These are phyloP conservation scores for Volucella inflata DNA, from an alignment of 2,888 invertebrate genomes.

Conservation along the genomic window DNA sequence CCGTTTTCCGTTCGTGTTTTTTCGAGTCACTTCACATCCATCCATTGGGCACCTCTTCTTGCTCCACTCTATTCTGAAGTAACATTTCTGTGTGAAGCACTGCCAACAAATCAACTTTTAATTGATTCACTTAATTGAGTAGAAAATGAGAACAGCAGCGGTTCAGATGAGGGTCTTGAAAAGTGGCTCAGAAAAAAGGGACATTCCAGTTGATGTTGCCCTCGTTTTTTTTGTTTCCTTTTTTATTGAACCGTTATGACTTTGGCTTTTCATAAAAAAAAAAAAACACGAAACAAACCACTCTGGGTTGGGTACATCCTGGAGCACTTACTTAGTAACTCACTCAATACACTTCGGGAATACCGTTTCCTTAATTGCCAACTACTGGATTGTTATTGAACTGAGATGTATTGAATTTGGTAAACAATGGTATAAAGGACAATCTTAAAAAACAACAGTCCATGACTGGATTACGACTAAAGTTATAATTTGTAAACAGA, in stretches of 20 bases:
- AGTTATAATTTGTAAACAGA: not conserved
- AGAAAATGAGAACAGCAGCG: conserved; percentile 62
- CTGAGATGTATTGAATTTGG: conserved; percentile 39
- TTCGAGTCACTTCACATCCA: conserved; percentile 28
- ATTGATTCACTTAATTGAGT: conserved; percentile 70
- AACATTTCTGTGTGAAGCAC: conserved; percentile 48
- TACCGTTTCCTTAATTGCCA: conserved; percentile 64
- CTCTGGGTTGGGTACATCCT: conserved; percentile 54
- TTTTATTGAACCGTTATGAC: not conserved
- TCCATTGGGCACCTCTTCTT: conserved; percentile 7
- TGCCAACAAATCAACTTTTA: conserved; percentile 73
- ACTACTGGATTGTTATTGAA: conserved; percentile 31
- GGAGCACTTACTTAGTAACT: conserved; percentile 42
- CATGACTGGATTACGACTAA: conserved; percentile 4
- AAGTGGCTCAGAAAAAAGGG: conserved; percentile 27
- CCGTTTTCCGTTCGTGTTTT: conserved; percentile 22
- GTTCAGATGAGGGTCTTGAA: conserved; percentile 43
- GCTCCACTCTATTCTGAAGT: conserved; percentile 17
- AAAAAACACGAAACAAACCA: conserved; percentile 32
- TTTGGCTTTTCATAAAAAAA: conserved; percentile 39
- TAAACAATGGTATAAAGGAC: not conserved
- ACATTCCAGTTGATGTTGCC: conserved; percentile 40
- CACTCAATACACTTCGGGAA: conserved; percentile 62
- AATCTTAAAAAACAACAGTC: not conserved
- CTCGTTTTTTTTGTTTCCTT: conserved; percentile 6